phyloP scores from a whole-genome alignment of 30 jellyfish, hydroid and myxozoan genomes.

The Hydra vulgaris region DNA sequence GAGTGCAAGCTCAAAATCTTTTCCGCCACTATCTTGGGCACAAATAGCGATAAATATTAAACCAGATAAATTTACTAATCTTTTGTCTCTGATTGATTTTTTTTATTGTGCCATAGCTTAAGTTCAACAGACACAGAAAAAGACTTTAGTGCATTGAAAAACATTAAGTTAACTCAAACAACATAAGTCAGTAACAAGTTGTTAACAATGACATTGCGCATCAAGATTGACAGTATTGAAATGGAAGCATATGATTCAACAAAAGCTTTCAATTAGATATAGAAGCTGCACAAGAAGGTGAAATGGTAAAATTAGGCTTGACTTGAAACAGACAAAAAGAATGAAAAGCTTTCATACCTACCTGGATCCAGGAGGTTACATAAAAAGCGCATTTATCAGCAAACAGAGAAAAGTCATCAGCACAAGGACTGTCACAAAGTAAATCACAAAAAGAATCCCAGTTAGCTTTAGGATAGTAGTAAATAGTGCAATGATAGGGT shows the following conservation, averaged over 20 bases:
- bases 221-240: background rate
- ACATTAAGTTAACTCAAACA: background rate
- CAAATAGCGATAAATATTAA: background rate
- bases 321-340: too few species aligned
- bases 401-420: too few species aligned
- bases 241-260: conserved; percentile 6
- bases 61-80: background rate
- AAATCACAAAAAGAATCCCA: too few species aligned
- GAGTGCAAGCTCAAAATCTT: conserved; percentile 5
- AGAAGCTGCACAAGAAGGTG: too few species aligned
- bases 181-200: background rate
- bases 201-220: background rate
- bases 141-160: conserved; percentile 2
- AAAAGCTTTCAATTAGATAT: too few species aligned
- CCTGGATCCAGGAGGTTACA: too few species aligned
- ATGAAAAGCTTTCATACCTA: too few species aligned
- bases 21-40: conserved; percentile 5
- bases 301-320: too few species aligned
- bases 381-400: too few species aligned
- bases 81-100: background rate
- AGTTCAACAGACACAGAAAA: background rate
- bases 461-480: too few species aligned
- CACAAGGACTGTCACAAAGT: too few species aligned
- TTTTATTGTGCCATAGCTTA: conserved; percentile 1
- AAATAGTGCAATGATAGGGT: too few species aligned